Base-by-base conservation (phyloP, 1,140 invertebrate genomes). In the Bombus soroeensis region DNA sequence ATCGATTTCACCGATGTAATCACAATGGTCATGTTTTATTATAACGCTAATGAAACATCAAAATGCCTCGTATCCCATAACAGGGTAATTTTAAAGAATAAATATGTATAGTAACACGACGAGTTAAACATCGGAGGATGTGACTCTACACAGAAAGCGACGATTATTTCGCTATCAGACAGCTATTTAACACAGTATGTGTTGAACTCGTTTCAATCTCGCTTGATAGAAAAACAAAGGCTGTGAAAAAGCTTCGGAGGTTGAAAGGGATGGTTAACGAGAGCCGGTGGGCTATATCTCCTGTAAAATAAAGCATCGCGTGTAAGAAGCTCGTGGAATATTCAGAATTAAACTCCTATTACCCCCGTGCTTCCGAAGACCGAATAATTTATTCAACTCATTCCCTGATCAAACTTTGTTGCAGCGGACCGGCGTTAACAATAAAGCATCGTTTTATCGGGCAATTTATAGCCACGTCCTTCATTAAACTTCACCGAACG, bases 301-400 rank as follows among this genome's bases (percentile, higher is more conserved):
- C 12, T 62, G 59, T 62, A 41, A 62, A 22, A 62, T 34, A 59
- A 66, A 37, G 32, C n/a, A 57, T 39, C 43, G 34, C 34, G 25
- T 18, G 41, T 34, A 70, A 83, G 43, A 83, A 70, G 64, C 34
- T 37, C 37, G 32, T 41, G 13, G 68, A 78, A 41, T 83, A 77
- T 78, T 57, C 34, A 13, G 32, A 75, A 84, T 83, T 78, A 78
- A 84, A 83, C 34, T 57, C 81, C 10, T 64, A 13, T 62, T 62
- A 28, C 74, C 15, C 39, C 3, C 22, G 22, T 25, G 39, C 32
- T n/a, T 6, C 37, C 15, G 8, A 13, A 1, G 22, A 59, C 18
- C 9, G 47, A 53, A 34, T 83, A 77, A 84, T 84, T 84, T 78
- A 84, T 78, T 77, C 75, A 22, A 43, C 47, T 78, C 74, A 4